Evolutionary conservation across 2,888 invertebrate species (phyloP), one percentile per base, ranked within the genome.

Genomic region (Eilema depressum): DNA sequence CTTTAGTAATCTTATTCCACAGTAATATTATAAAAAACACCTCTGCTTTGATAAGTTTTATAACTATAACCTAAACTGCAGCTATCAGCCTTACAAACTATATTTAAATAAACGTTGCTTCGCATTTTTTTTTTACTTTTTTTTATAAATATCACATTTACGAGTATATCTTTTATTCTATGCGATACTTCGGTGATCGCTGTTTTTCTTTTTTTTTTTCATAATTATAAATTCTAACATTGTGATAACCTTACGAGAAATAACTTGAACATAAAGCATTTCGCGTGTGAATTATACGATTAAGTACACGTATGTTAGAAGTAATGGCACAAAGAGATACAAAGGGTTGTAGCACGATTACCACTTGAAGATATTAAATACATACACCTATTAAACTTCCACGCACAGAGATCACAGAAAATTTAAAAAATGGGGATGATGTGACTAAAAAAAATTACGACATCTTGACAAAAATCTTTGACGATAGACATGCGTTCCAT

Each of bases 141-240:
- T 91, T 92, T 91, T 89, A 86, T 91, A 89, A 84, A 87, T 89
- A 86, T 95, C 94, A 94, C 94, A 93, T 94, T 91, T 89, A 92
- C 85, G 93, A 93, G 94, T 93, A 93, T 92, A 89, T 90, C 83
- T 76, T 88, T 89, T 88, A 85, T 84, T 70, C 90, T 93, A 94
- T 85, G 84, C 82, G 85, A 90, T 88, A 88, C 80, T 85, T 85
- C 88, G 78, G 86, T 81, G 86, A 91, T 89, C 88, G 87, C 85
- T 78, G 85, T 91, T 91, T 90, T 91, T 87, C 81, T 85, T 76
- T 66, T 81, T 84, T 33, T 86, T 86, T 85, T 82, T 75, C 72
- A 86, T 86, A 83, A 82, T 82, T 86, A 86, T 79, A 68, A 88
- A 89, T 88, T 87, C 85, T 87, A 89, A 86, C 85, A 82, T 80